phyloP scores from a whole-genome alignment of 92 coral and sea anemone species.

The Palythoa grandiflora region DNA sequence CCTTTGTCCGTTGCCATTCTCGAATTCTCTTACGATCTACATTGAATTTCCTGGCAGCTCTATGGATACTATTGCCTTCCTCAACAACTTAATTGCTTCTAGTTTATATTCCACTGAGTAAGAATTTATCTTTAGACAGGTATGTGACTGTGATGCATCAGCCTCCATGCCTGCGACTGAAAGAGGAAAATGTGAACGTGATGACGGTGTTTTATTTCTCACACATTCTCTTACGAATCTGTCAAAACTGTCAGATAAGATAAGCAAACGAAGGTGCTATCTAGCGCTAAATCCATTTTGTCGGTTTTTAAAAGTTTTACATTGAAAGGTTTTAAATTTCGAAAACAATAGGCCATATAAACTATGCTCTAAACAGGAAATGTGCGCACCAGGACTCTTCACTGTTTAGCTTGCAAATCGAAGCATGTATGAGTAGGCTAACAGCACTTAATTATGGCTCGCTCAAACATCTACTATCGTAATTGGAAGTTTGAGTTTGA shows the following conservation, averaged over 20 bases:
- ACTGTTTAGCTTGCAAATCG: slow-evolving; percentile 31
- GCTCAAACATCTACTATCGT: neutral
- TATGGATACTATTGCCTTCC: no score
- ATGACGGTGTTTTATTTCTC: slow-evolving; percentile 33
- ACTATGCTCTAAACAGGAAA: slow-evolving; percentile 40
- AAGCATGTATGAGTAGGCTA: slow-evolving; percentile 17
- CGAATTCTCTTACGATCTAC: no score
- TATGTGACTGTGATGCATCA: slow-evolving; percentile 53
- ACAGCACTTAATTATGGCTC: slow-evolving; percentile 39
- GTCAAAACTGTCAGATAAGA: slow-evolving; percentile 53
- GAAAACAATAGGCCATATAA: neutral
- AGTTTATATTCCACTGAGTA: neutral
- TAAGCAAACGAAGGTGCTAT: slow-evolving; percentile 6
- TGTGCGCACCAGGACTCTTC: slow-evolving; percentile 16
- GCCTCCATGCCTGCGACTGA: slow-evolving; percentile 41
- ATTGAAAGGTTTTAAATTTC: slow-evolving; percentile 6
- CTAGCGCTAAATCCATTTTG: neutral
- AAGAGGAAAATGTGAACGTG: slow-evolving; percentile 40
- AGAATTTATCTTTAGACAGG: slow-evolving; percentile 37
- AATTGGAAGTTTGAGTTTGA: slow-evolving; percentile 45
- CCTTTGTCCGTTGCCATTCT: neutral
- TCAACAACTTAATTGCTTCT: no score
- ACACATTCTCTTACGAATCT: slow-evolving; percentile 8
- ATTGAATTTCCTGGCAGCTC: no score
- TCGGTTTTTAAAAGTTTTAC: slow-evolving; percentile 2